Evolutionary conservation across 2,888 invertebrate species (phyloP), one percentile per base, ranked within the genome.

Genomic region (Habrosyne pyritoides): DNA sequence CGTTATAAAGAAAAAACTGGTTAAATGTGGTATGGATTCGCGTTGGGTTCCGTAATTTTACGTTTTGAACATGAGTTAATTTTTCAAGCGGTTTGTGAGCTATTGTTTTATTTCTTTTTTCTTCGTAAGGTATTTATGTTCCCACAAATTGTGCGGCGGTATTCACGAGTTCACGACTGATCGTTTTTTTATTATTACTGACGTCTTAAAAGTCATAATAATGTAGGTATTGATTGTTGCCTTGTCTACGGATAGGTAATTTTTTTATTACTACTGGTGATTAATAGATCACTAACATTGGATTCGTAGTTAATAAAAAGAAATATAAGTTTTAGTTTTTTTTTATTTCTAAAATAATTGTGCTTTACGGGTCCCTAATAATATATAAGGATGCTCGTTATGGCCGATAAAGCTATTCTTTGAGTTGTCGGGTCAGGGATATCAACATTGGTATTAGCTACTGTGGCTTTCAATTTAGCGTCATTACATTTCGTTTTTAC

Each of bases 381-480:
- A 50, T 10, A 24, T 14, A 14, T 49, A 26, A 49, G 26, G 48
- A 28, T 21, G 50, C 30, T 52, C 52, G 48, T 54, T 53, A 56
- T 33, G 18, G 30, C 21, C 53, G 47, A 58, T 55, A 47, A 55
- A 58, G 54, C 55, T 47, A 55, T 58, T 55, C 53, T 48, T 26
- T 14, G 21, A 10, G 56, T 68, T 59, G 57, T 60, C 53, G 53
- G 70, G 70, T 69, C 75, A 72, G 52, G 71, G 78, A 54, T 70
- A 62, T 64, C 64, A 57, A 57, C 64, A 57, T 62, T 63, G 60
- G 59, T 63, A 69, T 71, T 64, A 67, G 64, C 66, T 64, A 64
- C 72, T 71, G 64, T 66, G 66, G 67, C 60, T 69, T 73, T 75
- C 77, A 74, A 77, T 79, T 75, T 71, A 65, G 62, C 59, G 65